Conservation (phyloP, 2,113 vertebrate species). For the Hemiprocne comata region DNA sequence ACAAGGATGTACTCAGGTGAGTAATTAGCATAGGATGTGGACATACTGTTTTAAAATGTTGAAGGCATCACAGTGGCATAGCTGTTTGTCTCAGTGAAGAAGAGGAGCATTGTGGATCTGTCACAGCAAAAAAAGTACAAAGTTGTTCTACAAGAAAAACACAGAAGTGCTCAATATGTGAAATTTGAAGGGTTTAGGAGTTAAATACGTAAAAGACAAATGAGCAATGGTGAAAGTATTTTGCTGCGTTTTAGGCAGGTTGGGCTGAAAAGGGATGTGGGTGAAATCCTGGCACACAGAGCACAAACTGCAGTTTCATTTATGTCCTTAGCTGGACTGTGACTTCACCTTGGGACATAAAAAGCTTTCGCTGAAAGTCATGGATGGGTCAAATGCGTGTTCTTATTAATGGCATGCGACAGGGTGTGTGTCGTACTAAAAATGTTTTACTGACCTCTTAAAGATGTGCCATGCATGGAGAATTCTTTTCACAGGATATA, state of each 20-base stretch:
- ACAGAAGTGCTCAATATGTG: background rate
- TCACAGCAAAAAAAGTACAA: background rate
- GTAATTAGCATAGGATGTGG: background rate
- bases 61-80: background rate
- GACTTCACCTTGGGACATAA: constrained; percentile 1
- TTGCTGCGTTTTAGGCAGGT: background rate
- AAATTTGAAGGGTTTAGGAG: background rate
- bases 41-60: background rate
- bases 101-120: background rate
- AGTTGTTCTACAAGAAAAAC: background rate
- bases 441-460: constrained; percentile 34
- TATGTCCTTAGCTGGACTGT: background rate
- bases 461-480: background rate
- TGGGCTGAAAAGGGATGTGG: background rate
- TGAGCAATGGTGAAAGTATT: background rate
- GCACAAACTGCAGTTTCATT: background rate
- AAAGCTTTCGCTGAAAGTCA: constrained; percentile 26
- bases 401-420: background rate
- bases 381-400: background rate
- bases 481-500: background rate
- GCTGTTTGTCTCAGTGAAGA: background rate
- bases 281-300: background rate
- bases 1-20: background rate
- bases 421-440: background rate
- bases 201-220: background rate